Base-by-base conservation (phyloP, 2,888 invertebrate genomes). In the Baccha elongata region DNA sequence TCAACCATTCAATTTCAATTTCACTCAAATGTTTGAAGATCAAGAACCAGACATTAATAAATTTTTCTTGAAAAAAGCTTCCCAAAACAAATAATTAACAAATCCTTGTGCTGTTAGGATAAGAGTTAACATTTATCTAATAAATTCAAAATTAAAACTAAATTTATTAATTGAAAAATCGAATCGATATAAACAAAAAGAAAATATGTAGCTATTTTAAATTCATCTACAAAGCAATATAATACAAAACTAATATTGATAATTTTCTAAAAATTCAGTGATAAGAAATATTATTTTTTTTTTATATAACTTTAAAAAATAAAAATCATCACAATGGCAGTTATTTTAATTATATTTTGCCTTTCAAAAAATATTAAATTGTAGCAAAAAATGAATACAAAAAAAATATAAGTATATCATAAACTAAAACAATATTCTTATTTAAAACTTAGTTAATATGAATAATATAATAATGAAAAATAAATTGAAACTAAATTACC, bases 291-390 rank as follows among this genome's bases (percentile, higher is more conserved):
- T 48, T 46, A 26, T 6, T 46, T 73, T 23, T 35, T 21, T 55
- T 44, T 21, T 19, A 6, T 65, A 13, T 55, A 76, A 40, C 58
- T 40, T 69, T 71, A 26, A 35, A 81, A 69, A 73, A 67, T 37
- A 67, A 71, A 32, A 78, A 76, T 73, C 78, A 83, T 83, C 83
- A 83, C 83, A 83, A 76, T 83, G 83, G 83, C 83, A 83, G 72
- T 73, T 67, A 44, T 35, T 58, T 67, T 21, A 26, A 15, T 69
- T 64, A 13, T 58, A 32, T 32, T 44, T 42, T 50, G 81, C 78
- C 67, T 35, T 72, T 78, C 29, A 32, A 62, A 53, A 35, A 13
- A 26, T 23, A 37, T 15, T 46, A 46, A 46, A 21, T 42, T 55
- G 26, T 60, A 50, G 46, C 50, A 52, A 62, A 53, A 32, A 15